phyloP scores from a whole-genome alignment of 1,140 invertebrate genomes.

The Platyura marginata region DNA sequence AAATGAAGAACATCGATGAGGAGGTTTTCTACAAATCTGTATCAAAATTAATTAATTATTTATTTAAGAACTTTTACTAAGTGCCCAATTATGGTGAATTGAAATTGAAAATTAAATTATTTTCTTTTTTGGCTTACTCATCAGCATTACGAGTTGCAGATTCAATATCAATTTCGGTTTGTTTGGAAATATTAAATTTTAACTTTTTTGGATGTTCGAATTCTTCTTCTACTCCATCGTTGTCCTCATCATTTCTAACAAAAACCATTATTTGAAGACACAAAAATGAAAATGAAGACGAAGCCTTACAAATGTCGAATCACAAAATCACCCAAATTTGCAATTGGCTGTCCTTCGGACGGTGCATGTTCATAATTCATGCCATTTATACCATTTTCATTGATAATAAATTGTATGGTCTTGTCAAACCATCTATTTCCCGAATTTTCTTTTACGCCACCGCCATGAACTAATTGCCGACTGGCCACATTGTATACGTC shows the following conservation, averaged over 20 bases:
- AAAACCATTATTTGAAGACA: too few relatives aligned
- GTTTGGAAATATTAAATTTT: constrained; percentile 33
- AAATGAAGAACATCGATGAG: constrained; percentile 56
- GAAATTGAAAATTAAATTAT: too few relatives aligned
- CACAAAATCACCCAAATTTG: constrained; percentile 64
- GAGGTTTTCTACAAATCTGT: constrained; percentile 45
- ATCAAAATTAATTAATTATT: constrained; percentile 11
- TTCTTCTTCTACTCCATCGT: not conserved
- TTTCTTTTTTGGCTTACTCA: constrained; percentile 33
- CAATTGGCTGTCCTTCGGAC: constrained; percentile 78
- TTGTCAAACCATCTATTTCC: constrained; percentile 81
- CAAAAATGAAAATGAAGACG: too few relatives aligned
- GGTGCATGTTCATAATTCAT: constrained; percentile 87
- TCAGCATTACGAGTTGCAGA: constrained; percentile 36
- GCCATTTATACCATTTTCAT: constrained; percentile 63
- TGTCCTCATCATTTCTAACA: not conserved
- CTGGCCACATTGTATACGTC: constrained; percentile 33
- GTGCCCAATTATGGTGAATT: too few relatives aligned
- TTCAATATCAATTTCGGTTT: constrained; percentile 31
- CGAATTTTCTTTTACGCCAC: constrained; percentile 41
- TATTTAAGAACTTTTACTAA: too few relatives aligned
- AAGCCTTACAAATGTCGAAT: constrained; percentile 37
- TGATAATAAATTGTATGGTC: constrained; percentile 68
- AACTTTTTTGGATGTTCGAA: constrained; percentile 24
- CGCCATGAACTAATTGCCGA: constrained; percentile 50